Evolutionary conservation across 2,888 invertebrate species (phyloP).

Genomic region (Papilio elwesi): DNA sequence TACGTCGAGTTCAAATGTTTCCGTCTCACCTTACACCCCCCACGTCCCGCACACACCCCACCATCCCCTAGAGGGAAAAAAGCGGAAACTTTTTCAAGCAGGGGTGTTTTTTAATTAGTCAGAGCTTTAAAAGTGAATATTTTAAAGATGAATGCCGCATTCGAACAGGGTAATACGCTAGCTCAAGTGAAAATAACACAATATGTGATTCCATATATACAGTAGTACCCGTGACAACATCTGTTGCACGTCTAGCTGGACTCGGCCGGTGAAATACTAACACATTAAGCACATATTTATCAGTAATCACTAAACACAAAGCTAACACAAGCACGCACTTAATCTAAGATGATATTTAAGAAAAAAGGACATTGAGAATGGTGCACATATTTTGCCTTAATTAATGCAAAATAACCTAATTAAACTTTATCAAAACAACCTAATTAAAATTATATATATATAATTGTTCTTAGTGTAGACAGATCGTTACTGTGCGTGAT

Average conservation of each 20-base stretch:
- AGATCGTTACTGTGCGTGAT: too few species aligned
- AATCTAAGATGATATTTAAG: too few species aligned
- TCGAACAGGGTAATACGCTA: constrained; percentile 48
- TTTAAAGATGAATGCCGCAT: constrained; percentile 55
- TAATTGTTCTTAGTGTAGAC: too few species aligned
- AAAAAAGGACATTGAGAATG: too few species aligned
- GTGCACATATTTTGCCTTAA: too few species aligned
- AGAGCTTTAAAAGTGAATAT: constrained; percentile 64
- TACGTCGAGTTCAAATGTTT: constrained; percentile 12
- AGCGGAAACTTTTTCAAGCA: constrained; percentile 47
- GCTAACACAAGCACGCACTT: too few species aligned
- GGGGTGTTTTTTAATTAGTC: constrained; percentile 76
- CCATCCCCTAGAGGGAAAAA: constrained; percentile 41
- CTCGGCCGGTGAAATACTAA: background rate
- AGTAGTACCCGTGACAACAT: background rate
- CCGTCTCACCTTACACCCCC: constrained; percentile 44
- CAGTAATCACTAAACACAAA: too few species aligned
- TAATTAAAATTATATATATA: too few species aligned
- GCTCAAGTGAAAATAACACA: constrained; percentile 29
- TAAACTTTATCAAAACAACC: too few species aligned
- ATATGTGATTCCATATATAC: background rate
- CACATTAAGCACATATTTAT: too few species aligned
- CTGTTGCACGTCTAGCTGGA: background rate
- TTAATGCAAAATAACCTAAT: too few species aligned
- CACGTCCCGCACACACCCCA: constrained; percentile 10